Conservation (phyloP, 2,888 invertebrate genomes). For the Drosophila incognita region DNA sequence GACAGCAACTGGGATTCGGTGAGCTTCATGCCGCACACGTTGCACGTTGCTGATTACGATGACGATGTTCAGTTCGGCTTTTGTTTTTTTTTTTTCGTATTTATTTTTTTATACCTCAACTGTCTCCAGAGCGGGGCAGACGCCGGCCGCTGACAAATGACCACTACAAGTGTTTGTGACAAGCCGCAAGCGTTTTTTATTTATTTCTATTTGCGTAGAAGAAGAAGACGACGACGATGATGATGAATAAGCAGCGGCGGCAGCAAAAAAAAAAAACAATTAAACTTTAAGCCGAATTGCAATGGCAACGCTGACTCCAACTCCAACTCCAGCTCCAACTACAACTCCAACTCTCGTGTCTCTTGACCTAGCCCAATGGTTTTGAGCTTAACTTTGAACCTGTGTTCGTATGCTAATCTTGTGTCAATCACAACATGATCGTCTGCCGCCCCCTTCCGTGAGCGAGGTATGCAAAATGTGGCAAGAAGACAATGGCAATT, state of each 20-base stretch:
- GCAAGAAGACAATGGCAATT: constrained; percentile 78
- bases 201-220: constrained; percentile 59
- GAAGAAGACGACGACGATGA: neutral
- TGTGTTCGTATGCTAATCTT: constrained; percentile 76
- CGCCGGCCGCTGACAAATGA: constrained; percentile 83
- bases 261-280: constrained; percentile 63
- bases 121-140: constrained; percentile 47
- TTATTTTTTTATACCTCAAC: constrained; percentile 24
- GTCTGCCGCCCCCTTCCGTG: constrained; percentile 12
- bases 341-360: neutral
- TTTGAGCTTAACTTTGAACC: constrained; percentile 69
- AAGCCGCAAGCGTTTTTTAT: constrained; percentile 82
- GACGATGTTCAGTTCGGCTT: constrained; percentile 62
- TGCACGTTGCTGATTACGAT: constrained; percentile 71
- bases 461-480: constrained; percentile 68
- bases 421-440: constrained; percentile 79
- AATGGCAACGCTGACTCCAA: constrained; percentile 1
- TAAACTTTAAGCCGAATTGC: constrained; percentile 63
- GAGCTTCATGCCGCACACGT: constrained; percentile 73
- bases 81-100: constrained; percentile 9
- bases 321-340: neutral
- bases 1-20: constrained; percentile 27
- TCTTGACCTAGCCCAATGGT: constrained; percentile 69
- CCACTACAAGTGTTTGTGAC: constrained; percentile 84
- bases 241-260: neutral